Conservation (phyloP, 1,140 invertebrate genomes). For the Dysdera silvatica region DNA sequence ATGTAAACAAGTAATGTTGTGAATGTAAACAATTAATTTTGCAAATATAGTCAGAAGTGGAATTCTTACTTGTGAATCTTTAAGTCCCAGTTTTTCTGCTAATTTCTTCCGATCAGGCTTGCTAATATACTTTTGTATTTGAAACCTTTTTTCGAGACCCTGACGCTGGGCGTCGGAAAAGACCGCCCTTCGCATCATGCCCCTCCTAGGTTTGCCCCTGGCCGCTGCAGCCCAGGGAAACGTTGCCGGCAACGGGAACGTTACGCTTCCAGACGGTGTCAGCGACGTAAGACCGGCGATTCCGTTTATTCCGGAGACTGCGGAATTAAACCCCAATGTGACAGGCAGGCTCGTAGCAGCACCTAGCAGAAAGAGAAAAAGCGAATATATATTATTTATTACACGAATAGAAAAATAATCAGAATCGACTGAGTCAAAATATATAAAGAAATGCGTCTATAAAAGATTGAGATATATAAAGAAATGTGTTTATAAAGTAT, state of each 20-base stretch:
- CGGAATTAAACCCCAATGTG: slow-evolving; percentile 8
- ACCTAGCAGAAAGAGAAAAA: neutral
- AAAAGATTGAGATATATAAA: too few relatives aligned
- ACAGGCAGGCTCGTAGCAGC: slow-evolving; percentile 1
- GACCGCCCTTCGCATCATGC: slow-evolving; percentile 91
- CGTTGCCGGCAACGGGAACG: slow-evolving; percentile 40
- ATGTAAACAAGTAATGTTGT: too few relatives aligned
- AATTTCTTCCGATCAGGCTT: slow-evolving; percentile 94
- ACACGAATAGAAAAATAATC: too few relatives aligned
- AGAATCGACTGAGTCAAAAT: too few relatives aligned
- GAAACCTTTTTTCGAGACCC: slow-evolving; percentile 87
- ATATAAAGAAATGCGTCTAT: too few relatives aligned
- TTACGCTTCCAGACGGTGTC: slow-evolving; percentile 7
- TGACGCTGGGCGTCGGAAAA: slow-evolving; percentile 87
- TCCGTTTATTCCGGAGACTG: neutral
- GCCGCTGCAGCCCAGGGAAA: slow-evolving; percentile 73
- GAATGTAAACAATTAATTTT: too few relatives aligned
- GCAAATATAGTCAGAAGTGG: slow-evolving; percentile 24
- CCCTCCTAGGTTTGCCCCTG: slow-evolving; percentile 59
- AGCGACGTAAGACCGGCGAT: slow-evolving; percentile 10
- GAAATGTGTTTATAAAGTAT: too few relatives aligned
- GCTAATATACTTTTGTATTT: slow-evolving; percentile 94
- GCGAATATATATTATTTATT: too few relatives aligned
- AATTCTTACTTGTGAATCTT: slow-evolving; percentile 62
- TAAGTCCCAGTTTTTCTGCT: slow-evolving; percentile 87